Percentiles rank a stretch among this genome's conserved stretches.
These are phyloP conservation scores for Calliopum simillimum DNA, from an alignment of 2,888 invertebrate genomes.

Conservation along the genomic window DNA sequence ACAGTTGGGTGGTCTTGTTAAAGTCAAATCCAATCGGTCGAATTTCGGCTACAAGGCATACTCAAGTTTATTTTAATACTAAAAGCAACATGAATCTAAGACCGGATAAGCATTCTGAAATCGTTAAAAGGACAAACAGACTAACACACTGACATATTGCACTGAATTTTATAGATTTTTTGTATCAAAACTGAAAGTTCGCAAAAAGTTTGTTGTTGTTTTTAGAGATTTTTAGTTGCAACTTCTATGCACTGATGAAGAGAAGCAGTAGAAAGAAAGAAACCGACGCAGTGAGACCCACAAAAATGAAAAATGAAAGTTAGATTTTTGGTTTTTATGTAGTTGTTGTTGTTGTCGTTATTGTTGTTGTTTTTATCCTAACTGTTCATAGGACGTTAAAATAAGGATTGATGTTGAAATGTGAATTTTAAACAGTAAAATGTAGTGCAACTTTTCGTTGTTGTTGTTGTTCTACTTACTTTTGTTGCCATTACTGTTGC, in stretches of 20 bases:
- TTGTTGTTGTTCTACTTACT: too few relatives aligned
- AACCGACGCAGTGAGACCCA: not conserved
- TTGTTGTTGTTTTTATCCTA: not conserved
- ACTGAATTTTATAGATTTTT: too few relatives aligned
- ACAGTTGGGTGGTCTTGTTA: too few relatives aligned
- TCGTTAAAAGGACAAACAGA: too few relatives aligned
- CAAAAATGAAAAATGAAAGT: not conserved
- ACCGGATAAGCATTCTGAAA: too few relatives aligned
- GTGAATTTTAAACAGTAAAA: conserved; percentile 8
- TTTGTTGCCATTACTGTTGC: too few relatives aligned
- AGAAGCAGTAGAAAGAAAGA: not conserved
- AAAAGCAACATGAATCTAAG: too few relatives aligned
- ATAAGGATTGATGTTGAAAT: conserved; percentile 8
- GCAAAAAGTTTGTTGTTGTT: not conserved
- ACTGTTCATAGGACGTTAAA: not conserved
- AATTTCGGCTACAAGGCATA: too few relatives aligned
- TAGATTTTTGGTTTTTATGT: not conserved
- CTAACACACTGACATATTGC: too few relatives aligned
- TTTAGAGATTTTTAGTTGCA: not conserved
- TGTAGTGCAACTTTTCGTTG: not conserved
- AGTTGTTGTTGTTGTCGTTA: not conserved
- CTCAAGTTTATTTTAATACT: too few relatives aligned
- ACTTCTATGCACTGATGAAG: not conserved
- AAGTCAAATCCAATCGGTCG: too few relatives aligned
- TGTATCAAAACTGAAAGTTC: not conserved